These are phyloP conservation scores for Oxyscelio sp. DNA, from an alignment of 2,888 invertebrate genomes.

Conservation along the genomic window DNA sequence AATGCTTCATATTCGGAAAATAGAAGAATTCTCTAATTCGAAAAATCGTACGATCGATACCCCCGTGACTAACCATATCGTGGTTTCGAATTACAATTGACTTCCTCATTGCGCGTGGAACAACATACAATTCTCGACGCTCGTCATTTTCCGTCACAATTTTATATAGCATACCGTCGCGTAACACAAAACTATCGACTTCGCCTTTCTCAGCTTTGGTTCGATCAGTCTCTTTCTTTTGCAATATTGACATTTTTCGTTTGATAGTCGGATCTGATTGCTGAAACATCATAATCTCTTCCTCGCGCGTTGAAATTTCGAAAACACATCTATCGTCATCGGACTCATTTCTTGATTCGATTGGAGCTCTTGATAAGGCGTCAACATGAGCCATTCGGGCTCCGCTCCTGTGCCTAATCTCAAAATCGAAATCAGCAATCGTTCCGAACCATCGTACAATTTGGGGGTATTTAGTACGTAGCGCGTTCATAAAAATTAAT, in stretches of 20 bases:
- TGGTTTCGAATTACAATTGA: constrained; percentile 9
- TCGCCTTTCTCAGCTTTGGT: no score
- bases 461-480: constrained; percentile 33
- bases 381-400: constrained; percentile 31
- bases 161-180: neutral
- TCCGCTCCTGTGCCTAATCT: constrained; percentile 18
- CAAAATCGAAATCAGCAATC: constrained; percentile 19
- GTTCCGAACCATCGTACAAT: constrained; percentile 22
- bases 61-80: no score
- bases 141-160: neutral
- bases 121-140: neutral
- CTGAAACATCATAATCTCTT: constrained; percentile 13
- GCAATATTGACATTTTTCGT: no score
- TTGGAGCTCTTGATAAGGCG: constrained; percentile 30
- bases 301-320: neutral
- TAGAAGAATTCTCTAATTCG: no score
- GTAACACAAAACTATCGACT: neutral
- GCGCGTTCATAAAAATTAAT: constrained; percentile 30
- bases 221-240: no score
- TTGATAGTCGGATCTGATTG: neutral
- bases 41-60: no score
- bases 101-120: constrained; percentile 7
- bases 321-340: neutral
- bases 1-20: no score
- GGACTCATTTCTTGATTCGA: neutral